Evolutionary conservation across 1,140 invertebrate species (phyloP).

Genomic region (Euglossa dilemma): DNA sequence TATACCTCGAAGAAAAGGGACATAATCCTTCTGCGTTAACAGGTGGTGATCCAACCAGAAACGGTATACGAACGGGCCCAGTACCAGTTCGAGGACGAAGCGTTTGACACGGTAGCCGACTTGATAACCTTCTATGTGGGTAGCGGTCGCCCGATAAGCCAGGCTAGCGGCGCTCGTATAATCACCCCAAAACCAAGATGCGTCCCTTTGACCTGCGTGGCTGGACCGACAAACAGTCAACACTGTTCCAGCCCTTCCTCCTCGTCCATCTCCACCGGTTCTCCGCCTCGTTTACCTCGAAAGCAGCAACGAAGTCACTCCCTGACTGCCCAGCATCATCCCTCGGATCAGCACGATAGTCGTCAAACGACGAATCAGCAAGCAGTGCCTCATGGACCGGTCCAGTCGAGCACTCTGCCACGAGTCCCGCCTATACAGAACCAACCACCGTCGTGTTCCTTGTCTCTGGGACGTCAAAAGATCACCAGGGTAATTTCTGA

Average conservation of each 20-base stretch:
- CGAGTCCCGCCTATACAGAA: slow-evolving; percentile 75
- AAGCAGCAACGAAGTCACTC: slow-evolving; percentile 80
- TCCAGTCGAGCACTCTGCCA: slow-evolving; percentile 77
- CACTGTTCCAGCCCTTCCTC: slow-evolving; percentile 77
- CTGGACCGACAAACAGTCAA: slow-evolving; percentile 58
- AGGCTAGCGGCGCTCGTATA: slow-evolving; percentile 93
- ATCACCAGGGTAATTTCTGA: slow-evolving; percentile 79
- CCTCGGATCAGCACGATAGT: slow-evolving; percentile 59
- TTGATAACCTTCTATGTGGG: slow-evolving; percentile 97
- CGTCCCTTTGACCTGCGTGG: slow-evolving; percentile 73
- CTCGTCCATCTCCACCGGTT: slow-evolving; percentile 74
- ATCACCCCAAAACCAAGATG: slow-evolving; percentile 78
- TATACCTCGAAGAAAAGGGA: neutral
- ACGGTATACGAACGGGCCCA: slow-evolving; percentile 95
- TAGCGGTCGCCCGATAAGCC: slow-evolving; percentile 91
- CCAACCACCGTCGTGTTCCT: slow-evolving; percentile 75
- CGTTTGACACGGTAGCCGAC: slow-evolving; percentile 95
- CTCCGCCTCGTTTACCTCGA: slow-evolving; percentile 74
- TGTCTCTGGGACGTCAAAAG: slow-evolving; percentile 79
- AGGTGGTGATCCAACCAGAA: slow-evolving; percentile 93
- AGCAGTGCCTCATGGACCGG: slow-evolving; percentile 40
- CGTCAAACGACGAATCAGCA: slow-evolving; percentile 59
- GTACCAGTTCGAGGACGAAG: slow-evolving; percentile 97
- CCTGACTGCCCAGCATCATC: slow-evolving; percentile 73
- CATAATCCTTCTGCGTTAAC: slow-evolving; percentile 4